A percentile compares a stretch with the other conserved stretches of the same genome.
Conservation (phyloP, 2,797 vertebrate genomes). For the Basileuterus tristriatus region DNA sequence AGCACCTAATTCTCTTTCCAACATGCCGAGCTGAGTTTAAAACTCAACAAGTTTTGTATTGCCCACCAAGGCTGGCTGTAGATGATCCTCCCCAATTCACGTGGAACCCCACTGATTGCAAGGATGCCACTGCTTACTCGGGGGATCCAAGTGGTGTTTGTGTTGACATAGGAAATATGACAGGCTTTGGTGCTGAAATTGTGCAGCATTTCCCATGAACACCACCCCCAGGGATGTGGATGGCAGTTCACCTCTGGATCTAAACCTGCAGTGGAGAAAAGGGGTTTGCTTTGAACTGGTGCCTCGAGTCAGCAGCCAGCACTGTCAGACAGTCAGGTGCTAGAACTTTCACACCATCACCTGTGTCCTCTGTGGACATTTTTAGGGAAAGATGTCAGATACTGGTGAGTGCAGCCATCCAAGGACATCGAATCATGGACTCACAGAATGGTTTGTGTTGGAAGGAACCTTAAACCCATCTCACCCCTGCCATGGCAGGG, state of each 20-base stretch:
- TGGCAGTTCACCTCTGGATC: not conserved
- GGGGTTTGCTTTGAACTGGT: not conserved
- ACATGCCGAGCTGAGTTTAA: not conserved
- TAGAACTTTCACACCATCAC: not conserved
- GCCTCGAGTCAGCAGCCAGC: not conserved
- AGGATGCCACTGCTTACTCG: accelerated
- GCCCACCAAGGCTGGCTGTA: not conserved
- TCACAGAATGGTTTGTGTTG: not conserved
- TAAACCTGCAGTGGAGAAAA: not conserved
- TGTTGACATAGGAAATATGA: accelerated
- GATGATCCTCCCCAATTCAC: not conserved
- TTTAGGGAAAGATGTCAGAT: not conserved
- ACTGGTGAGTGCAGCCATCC: not conserved
- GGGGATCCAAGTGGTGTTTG: not conserved
- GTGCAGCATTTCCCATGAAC: not conserved
- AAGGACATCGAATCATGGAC: not conserved
- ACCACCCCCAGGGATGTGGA: not conserved
- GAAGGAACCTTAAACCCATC: accelerated
- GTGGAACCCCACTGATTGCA: accelerated
- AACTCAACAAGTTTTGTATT: not conserved
- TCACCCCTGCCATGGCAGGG: not conserved
- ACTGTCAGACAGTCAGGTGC: not conserved
- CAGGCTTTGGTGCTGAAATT: not conserved
- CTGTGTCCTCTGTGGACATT: not conserved
- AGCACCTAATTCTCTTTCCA: constrained; percentile 17